phyloP scores from a whole-genome alignment of 2,797 vertebrate genomes.

The Furcifer pardalis region DNA sequence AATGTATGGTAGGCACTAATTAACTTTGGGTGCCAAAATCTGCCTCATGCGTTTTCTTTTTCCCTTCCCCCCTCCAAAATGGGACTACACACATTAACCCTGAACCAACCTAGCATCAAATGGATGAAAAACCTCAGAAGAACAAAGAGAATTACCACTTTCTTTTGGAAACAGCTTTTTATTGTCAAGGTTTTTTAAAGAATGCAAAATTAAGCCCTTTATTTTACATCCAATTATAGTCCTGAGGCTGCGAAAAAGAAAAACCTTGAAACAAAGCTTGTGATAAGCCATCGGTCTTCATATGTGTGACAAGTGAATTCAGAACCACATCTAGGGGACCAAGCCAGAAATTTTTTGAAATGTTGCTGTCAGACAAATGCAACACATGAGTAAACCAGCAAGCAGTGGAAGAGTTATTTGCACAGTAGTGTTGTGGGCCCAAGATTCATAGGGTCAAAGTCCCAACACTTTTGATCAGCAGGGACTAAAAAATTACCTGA shows the following conservation, averaged over 20 bases:
- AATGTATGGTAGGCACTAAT: neutral
- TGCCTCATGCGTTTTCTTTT: neutral
- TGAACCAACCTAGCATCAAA: neutral
- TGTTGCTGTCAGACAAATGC: neutral
- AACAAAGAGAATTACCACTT: neutral
- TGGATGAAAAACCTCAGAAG: neutral
- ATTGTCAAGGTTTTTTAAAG: neutral
- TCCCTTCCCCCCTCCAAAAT: neutral
- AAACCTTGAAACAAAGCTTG: neutral
- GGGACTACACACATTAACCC: neutral
- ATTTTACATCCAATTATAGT: neutral
- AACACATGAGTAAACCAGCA: too few species aligned
- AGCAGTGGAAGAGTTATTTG: too few species aligned
- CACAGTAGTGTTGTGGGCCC: too few species aligned
- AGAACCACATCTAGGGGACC: neutral
- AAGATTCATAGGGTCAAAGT: too few species aligned
- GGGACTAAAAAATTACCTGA: too few species aligned
- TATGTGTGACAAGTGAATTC: neutral
- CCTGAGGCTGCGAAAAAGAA: neutral
- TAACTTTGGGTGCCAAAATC: neutral
- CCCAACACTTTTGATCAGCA: too few species aligned
- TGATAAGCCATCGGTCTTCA: neutral
- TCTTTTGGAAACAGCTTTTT: neutral
- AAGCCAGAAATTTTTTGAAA: neutral
- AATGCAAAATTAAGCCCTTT: neutral